Evolutionary conservation across 2,113 vertebrate genomes (phyloP), one percentile per base, ranked within the genome.

Genomic region (Corythornis madagascariensis): DNA sequence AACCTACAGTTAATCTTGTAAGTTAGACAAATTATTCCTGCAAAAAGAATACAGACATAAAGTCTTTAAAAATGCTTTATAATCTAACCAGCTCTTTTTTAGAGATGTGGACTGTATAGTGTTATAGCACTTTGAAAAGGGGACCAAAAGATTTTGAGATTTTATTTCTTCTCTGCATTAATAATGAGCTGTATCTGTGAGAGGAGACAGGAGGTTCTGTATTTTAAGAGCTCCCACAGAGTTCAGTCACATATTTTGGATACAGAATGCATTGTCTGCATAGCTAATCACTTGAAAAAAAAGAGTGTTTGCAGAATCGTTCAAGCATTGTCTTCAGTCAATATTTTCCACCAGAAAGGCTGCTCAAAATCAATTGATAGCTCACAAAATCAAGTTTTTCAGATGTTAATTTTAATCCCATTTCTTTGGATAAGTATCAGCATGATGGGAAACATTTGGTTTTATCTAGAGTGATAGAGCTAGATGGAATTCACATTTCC

Each of bases 131-230:
- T 91, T 88, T 66, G 19, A 28, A 88, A 76, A 65, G 12, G 2
- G 7, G 10, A 74, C 3, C 2, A 71, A 80, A 86, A 56, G 66
- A 47, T 71, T 59, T 79, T 26, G 4, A 9, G 76, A 55, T 5
- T n/a, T 3, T 5, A n/a, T 89, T 89, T 89, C 20, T 92, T 48
- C 1, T 29, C 9, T 60, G 25, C 5, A 14, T 69, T 43, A 81
- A 48, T 73, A 73, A 53, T 40, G 15, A 78, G 9, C 55, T 47
- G 4, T 43, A 31, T 72, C 33, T 81, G 43, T 78, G 43, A 26
- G 9, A 60, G 9, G 2, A 67, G 28, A 38, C 18, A 40, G 0
- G 1, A 57, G 9, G 6, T 40, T 81, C 78, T 75, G 4, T 48
- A 55, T 78, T 86, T 75, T 52, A 67, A 48, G 22, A 43, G 15